Percentiles rank a stretch among this genome's conserved stretches.
These are phyloP conservation scores for Cydia fagiglandana DNA, from an alignment of 1,140 invertebrate species.

Conservation along the genomic window DNA sequence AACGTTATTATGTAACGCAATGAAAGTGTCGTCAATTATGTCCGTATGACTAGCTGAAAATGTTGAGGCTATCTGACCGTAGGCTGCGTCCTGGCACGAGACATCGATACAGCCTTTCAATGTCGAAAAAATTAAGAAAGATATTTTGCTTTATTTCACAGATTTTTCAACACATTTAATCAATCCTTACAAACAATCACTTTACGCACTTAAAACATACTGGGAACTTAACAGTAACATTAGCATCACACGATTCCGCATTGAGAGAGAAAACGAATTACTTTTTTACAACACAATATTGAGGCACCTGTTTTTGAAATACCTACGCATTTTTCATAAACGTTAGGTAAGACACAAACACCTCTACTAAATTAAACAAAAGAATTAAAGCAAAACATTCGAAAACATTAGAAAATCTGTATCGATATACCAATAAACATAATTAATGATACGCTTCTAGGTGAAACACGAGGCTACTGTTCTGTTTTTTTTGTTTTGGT, in stretches of 20 bases:
- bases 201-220: background rate
- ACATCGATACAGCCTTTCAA: conserved; percentile 57
- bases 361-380: background rate
- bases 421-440: conserved; percentile 56
- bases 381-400: conserved; percentile 36
- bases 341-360: background rate
- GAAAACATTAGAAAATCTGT: conserved; percentile 57
- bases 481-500: conserved; percentile 66
- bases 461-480: conserved; percentile 73
- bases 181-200: background rate
- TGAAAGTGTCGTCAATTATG: conserved; percentile 67
- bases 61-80: conserved; percentile 59
- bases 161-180: background rate
- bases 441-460: conserved; percentile 65
- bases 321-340: background rate
- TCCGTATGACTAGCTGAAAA: conserved; percentile 70
- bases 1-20: conserved; percentile 77
- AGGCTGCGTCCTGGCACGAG: conserved; percentile 64
- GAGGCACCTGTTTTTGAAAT: background rate
- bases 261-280: background rate
- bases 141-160: conserved; percentile 14
- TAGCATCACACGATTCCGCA: background rate
- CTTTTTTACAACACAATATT: background rate
- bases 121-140: background rate
- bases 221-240: background rate